Evolutionary conservation across 2,888 invertebrate species (phyloP).

Genomic region (Macroteleia sp.): DNA sequence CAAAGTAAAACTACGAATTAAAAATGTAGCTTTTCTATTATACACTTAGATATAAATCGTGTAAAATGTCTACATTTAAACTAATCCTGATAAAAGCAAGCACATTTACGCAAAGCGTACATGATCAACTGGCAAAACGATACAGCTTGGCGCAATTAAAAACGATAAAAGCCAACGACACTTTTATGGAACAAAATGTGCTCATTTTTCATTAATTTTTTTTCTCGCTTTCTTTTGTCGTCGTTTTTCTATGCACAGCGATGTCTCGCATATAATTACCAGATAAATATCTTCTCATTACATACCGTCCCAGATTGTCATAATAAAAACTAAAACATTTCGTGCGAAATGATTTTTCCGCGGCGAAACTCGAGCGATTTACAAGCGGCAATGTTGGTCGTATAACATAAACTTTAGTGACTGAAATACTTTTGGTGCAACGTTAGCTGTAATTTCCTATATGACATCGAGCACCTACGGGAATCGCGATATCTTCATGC

Average conservation of each 20-base stretch:
- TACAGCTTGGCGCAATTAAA: constrained; percentile 27
- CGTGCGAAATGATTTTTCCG: constrained; percentile 31
- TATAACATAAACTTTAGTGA: constrained; percentile 28
- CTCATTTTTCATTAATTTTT: too few species aligned
- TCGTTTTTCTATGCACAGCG: constrained; percentile 20
- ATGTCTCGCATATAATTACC: constrained; percentile 40
- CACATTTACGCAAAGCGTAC: too few species aligned
- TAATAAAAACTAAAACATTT: constrained; percentile 38
- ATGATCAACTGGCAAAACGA: constrained; percentile 30
- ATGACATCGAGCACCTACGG: constrained; percentile 1
- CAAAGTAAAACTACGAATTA: too few species aligned
- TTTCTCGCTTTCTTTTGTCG: neutral
- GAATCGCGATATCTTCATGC: constrained; percentile 9
- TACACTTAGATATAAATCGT: too few species aligned
- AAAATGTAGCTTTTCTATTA: too few species aligned
- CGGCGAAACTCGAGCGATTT: constrained; percentile 23
- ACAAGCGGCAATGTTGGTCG: constrained; percentile 19
- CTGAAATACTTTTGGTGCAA: constrained; percentile 29
- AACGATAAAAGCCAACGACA: too few species aligned
- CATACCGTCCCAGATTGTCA: constrained; percentile 27
- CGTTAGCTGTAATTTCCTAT: constrained; percentile 29
- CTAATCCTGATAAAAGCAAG: too few species aligned
- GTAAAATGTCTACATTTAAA: too few species aligned
- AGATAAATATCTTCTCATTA: constrained; percentile 56
- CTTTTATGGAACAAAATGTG: too few species aligned